Conservation (phyloP, 1,140 invertebrate species). For the Armadillidium nasatum region DNA sequence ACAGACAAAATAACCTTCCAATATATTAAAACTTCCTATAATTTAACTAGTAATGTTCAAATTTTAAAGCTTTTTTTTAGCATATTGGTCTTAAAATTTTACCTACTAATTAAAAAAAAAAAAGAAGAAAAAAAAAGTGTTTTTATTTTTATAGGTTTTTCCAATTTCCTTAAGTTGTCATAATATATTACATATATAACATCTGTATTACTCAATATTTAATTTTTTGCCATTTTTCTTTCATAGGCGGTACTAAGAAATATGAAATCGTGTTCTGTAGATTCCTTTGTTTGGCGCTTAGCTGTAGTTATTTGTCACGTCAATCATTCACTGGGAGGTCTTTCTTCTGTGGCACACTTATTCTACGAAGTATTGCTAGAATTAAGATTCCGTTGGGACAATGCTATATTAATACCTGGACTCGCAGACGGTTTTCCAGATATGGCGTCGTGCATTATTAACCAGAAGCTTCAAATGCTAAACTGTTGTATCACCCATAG, state of each 20-base stretch:
- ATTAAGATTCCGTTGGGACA: constrained; percentile 83
- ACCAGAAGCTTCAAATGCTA: constrained; percentile 94
- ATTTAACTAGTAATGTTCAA: too few relatives aligned
- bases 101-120: too few relatives aligned
- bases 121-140: too few relatives aligned
- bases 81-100: too few relatives aligned
- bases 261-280: constrained; percentile 66
- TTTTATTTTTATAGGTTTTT: too few relatives aligned
- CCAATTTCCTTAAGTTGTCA: too few relatives aligned
- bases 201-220: too few relatives aligned
- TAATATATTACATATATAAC: too few relatives aligned
- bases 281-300: constrained; percentile 77
- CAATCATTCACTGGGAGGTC: constrained; percentile 71
- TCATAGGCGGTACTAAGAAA: constrained; percentile 34
- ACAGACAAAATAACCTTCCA: too few relatives aligned
- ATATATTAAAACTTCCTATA: too few relatives aligned
- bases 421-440: constrained; percentile 65
- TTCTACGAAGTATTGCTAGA: constrained; percentile 91
- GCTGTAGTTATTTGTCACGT: constrained; percentile 73
- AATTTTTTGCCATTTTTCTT: neutral
- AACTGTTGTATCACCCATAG: constrained; percentile 88
- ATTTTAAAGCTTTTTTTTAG: too few relatives aligned
- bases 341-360: constrained; percentile 73
- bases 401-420: constrained; percentile 69
- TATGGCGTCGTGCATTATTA: constrained; percentile 78